phyloP scores from a whole-genome alignment of 2,113 vertebrate genomes.

The Syrmaticus mikado region DNA sequence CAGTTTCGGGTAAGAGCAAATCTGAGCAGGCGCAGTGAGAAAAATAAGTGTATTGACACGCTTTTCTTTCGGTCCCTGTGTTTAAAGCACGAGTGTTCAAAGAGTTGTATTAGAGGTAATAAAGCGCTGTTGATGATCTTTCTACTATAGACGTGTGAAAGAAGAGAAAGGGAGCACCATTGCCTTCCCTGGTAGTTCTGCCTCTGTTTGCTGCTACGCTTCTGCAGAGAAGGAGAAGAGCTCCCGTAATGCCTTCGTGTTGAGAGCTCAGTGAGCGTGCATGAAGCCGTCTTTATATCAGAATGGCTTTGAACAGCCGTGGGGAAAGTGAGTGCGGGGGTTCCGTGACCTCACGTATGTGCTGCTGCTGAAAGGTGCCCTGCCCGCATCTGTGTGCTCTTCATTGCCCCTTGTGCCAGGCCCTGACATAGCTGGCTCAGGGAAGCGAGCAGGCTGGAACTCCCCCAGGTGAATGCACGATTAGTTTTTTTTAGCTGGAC shows the following conservation, averaged over 20 bases:
- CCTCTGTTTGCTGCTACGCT: not conserved
- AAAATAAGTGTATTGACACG: not conserved
- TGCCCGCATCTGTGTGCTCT: not conserved
- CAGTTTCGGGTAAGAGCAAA: not conserved
- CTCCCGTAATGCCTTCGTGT: not conserved
- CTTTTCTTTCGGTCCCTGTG: rapidly evolving
- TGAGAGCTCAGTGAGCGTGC: not conserved
- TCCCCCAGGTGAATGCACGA: not conserved
- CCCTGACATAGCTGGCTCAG: not conserved
- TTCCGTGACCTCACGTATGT: not conserved
- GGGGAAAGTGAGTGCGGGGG: rapidly evolving
- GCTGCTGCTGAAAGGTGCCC: not conserved
- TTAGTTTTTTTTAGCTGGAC: not conserved
- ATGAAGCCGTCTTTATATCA: not conserved
- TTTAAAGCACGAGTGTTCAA: not conserved
- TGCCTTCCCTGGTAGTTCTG: not conserved
- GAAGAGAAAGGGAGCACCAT: rapidly evolving
- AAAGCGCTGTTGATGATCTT: not conserved
- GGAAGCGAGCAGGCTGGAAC: not conserved
- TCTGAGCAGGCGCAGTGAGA: not conserved
- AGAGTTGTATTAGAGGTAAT: not conserved
- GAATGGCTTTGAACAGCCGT: not conserved
- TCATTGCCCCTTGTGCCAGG: not conserved
- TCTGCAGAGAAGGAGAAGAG: not conserved
- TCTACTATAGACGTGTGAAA: not conserved